phyloP scores from a whole-genome alignment of 2,113 vertebrate species.

The Pseudopodoces humilis region DNA sequence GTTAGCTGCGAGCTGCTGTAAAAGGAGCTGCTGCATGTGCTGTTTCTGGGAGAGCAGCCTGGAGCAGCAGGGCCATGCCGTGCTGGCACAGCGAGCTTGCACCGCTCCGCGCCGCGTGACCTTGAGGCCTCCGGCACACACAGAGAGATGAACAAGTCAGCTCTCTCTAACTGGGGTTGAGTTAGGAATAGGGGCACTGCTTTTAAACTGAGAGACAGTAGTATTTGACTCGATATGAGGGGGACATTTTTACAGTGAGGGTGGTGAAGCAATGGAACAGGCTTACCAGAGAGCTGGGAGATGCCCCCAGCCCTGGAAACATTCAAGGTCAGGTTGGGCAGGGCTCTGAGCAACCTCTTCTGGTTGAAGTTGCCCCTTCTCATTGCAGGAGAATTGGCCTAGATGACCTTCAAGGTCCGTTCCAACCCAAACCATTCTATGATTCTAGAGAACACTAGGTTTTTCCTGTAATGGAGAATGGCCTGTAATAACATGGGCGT shows the following conservation, averaged over 20 bases:
- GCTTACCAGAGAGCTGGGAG: not conserved
- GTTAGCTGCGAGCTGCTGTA: not conserved
- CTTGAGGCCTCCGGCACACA: not conserved
- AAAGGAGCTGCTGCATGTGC: not conserved
- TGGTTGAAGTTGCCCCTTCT: not conserved
- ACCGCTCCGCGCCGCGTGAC: rapidly evolving
- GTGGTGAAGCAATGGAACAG: not conserved
- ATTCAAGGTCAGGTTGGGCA: rapidly evolving
- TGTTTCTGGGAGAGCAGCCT: not conserved
- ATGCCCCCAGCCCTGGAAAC: not conserved
- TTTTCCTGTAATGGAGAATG: not conserved
- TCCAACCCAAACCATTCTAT: not conserved
- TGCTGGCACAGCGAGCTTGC: not conserved
- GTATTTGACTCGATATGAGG: too few relatives aligned
- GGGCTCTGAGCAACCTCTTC: not conserved
- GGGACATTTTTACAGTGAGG: not conserved
- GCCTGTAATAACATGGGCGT: not conserved
- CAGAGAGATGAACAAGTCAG: not conserved
- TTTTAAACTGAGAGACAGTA: not conserved
- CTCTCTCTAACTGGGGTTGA: not conserved
- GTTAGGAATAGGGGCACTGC: not conserved
- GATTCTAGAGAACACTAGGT: not conserved
- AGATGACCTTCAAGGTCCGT: not conserved
- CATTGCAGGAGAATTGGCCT: not conserved
- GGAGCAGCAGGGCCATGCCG: not conserved